A percentile compares a stretch with the other conserved stretches of the same genome.
Conservation (phyloP, 2,113 vertebrate genomes). For the Macrotis lagotis region DNA sequence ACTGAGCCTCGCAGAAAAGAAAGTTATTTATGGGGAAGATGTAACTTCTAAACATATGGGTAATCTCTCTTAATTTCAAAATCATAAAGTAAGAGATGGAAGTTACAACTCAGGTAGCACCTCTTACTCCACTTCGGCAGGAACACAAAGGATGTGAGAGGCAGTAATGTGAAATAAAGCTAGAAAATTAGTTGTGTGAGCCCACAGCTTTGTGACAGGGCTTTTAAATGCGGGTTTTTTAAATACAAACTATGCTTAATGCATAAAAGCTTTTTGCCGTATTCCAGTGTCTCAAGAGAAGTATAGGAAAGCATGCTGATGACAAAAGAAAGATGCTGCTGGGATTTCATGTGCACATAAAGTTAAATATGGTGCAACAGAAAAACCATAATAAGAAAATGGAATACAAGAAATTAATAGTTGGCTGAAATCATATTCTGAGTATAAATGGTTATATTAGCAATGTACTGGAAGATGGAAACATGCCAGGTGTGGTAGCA, state of each 20-base stretch:
- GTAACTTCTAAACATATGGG: not conserved
- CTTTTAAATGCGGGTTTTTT: not conserved
- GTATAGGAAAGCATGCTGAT: not conserved
- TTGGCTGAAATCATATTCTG: not conserved
- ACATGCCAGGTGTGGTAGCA: not conserved
- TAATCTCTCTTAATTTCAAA: not conserved
- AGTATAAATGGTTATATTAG: not conserved
- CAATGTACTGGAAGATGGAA: not conserved
- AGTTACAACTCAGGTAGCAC: not conserved
- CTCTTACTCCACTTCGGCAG: not conserved
- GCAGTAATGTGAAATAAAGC: not conserved
- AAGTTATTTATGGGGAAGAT: not conserved
- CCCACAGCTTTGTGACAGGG: not conserved
- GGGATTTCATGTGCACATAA: not conserved
- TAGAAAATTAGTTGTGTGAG: not conserved
- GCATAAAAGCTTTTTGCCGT: not conserved
- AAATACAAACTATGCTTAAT: not conserved
- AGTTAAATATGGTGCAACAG: not conserved
- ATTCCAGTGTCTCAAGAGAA: not conserved
- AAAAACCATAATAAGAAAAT: not conserved
- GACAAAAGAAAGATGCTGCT: not conserved
- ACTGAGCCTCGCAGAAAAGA: not conserved
- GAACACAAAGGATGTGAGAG: not conserved
- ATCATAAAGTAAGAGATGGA: not conserved
- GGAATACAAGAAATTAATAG: not conserved